phyloP scores from a whole-genome alignment of 2,113 vertebrate species.

The Cyprinus carpio region DNA sequence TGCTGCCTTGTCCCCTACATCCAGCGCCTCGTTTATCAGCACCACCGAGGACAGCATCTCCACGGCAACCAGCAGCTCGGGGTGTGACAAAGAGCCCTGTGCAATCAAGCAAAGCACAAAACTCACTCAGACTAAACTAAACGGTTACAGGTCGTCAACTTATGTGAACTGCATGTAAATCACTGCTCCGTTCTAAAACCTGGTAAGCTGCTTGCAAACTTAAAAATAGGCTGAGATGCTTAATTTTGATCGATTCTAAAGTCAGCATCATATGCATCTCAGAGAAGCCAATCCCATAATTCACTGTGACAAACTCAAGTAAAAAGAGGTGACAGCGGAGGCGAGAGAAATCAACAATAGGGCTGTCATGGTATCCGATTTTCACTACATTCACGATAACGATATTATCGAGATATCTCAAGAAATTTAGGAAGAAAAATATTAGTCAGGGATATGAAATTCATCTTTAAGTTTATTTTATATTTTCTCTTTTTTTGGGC shows the following conservation, averaged over 20 bases:
- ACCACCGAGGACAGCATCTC: constrained; percentile 98
- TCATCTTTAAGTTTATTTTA: not conserved
- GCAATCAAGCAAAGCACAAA: constrained; percentile 3
- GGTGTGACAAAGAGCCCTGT: constrained; percentile 87
- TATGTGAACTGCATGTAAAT: constrained; percentile 17
- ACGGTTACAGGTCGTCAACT: constrained; percentile 6
- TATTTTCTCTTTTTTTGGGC: not conserved
- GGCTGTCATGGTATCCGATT: not conserved
- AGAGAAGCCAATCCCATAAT: not conserved
- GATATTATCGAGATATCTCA: not conserved
- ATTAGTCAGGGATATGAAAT: not conserved
- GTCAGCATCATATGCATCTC: not conserved
- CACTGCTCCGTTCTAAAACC: not conserved
- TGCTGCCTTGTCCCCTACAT: constrained; percentile 82
- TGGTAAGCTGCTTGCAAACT: not conserved
- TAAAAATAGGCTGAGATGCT: not conserved
- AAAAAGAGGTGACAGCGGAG: not conserved
- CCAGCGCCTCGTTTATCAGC: constrained; percentile 91
- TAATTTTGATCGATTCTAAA: not conserved
- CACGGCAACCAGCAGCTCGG: constrained; percentile 90
- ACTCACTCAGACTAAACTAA: not conserved
- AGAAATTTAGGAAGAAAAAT: too few relatives aligned
- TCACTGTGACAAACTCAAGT: not conserved
- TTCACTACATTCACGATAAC: not conserved
- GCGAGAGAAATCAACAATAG: not conserved